Evolutionary conservation across 2,797 vertebrate species (phyloP), one percentile per base, ranked within the genome.

Genomic region (Rhabdomys pumilio): DNA sequence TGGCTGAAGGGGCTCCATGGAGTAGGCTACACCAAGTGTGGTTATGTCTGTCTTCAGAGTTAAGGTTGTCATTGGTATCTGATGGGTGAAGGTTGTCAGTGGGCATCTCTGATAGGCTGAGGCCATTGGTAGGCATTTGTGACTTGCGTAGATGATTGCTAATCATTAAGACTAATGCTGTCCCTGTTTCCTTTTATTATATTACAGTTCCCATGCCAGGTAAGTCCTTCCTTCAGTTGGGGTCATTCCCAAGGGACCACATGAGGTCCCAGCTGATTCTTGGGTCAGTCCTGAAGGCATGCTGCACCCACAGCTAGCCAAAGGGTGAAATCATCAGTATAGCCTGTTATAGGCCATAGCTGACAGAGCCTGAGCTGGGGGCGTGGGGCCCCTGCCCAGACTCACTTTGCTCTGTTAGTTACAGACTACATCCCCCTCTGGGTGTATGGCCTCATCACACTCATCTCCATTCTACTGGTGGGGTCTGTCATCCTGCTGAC

Each of bases 381-480:
- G 14, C 14, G 20, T 1, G 8, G 79, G 57, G 3, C 6, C 41
- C 89, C 24, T 3, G 20, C 87, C 75, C 11, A 0, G 50, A 89
- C 84, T 95, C 75, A 97, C 17, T 0, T 3, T 14, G 88, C 34
- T 34, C 93, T 82, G 11, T 96, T 47, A 63, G 7, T 96, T 92
- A 6, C 98, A 99, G 98, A 93, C 57, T 95, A 88, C 22, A 63
- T 87, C 53, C 95, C 98, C 41, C 97, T 98, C 65, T 98, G 98
- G 98, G 80, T 96, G 1, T 98, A 98, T 29, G 97, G 97, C 92
- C 93, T 98, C 55, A 95, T 98, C 97, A 98, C 98, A 0, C 94
- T 97, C 0, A 12, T 98, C 89, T 98, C 92, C 81, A 67, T 98
- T 79, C 95, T 98, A n/a, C 96, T 99, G 95, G 98, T 98, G 94